Percentiles rank a stretch among this genome's conserved stretches.
These are phyloP conservation scores for Nineta flava DNA, from an alignment of 2,888 invertebrate species.

Conservation along the genomic window DNA sequence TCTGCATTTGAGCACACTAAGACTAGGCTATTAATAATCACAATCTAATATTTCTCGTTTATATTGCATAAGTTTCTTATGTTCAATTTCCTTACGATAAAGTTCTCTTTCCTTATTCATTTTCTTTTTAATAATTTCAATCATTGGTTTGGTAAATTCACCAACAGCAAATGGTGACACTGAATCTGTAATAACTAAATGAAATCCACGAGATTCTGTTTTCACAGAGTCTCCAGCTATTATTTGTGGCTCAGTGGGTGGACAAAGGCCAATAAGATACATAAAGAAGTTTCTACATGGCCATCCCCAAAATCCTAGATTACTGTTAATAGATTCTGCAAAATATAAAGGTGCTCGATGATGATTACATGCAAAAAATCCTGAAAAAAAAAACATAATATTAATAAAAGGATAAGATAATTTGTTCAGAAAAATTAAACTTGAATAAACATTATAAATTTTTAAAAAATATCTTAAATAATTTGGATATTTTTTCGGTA, in stretches of 20 bases:
- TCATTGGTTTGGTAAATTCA: conserved; percentile 30
- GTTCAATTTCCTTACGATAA: background rate
- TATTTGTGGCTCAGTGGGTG: conserved; percentile 30
- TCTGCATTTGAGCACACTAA: too few relatives aligned
- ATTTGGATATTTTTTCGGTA: background rate
- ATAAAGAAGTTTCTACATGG: conserved; percentile 38
- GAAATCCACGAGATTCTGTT: conserved; percentile 30
- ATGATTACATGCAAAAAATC: conserved; percentile 46
- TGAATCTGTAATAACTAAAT: conserved; percentile 36
- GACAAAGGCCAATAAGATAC: conserved; percentile 40
- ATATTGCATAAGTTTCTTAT: background rate
- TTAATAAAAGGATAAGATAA: background rate
- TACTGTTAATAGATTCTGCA: conserved; percentile 43
- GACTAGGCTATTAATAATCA: background rate
- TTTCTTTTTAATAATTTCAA: conserved; percentile 17
- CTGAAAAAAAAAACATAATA: conserved; percentile 20
- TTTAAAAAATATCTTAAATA: background rate
- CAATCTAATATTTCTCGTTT: background rate
- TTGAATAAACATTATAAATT: background rate
- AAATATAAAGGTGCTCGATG: conserved; percentile 46
- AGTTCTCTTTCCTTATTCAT: conserved; percentile 1
- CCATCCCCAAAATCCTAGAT: conserved; percentile 51
- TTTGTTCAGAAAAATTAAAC: background rate
- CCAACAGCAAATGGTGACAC: conserved; percentile 41
- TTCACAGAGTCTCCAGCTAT: conserved; percentile 34